Evolutionary conservation across 2,888 invertebrate species (phyloP).

Genomic region (Ptilodon capucinus): DNA sequence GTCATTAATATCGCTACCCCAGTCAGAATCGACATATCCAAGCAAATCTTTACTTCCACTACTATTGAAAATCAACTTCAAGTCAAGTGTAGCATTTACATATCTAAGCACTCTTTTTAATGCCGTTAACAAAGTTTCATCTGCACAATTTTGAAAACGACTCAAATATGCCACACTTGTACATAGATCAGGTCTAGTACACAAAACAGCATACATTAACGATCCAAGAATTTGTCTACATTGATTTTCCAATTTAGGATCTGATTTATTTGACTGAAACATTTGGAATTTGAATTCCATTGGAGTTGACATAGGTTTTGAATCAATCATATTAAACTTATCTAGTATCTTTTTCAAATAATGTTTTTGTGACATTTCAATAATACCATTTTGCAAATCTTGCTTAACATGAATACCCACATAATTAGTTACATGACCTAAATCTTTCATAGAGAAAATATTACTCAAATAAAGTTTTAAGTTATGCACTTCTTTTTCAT

Average conservation of each 20-base stretch:
- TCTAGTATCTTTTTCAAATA: no score
- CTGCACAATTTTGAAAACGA: neutral
- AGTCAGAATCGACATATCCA: neutral
- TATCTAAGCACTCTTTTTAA: conserved; percentile 2
- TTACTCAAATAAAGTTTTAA: neutral
- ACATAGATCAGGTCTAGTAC: neutral
- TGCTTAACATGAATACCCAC: neutral
- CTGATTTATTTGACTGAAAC: no score
- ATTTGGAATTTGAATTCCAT: neutral
- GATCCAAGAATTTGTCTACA: neutral
- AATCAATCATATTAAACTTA: neutral
- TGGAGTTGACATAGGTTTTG: neutral
- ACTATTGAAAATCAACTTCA: conserved; percentile 3
- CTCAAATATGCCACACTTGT: neutral
- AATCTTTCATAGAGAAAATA: neutral
- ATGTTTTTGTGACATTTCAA: no score
- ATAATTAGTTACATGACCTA: neutral
- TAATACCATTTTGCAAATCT: no score
- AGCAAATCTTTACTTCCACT: neutral
- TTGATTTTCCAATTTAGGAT: no score
- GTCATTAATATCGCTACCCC: conserved; percentile 1
- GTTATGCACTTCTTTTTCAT: neutral
- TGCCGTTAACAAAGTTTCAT: neutral
- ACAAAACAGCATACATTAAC: neutral
- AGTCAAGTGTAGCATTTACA: conserved; percentile 4